Conservation (phyloP, 1,140 invertebrate species). For the Drosophila trapezifrons region DNA sequence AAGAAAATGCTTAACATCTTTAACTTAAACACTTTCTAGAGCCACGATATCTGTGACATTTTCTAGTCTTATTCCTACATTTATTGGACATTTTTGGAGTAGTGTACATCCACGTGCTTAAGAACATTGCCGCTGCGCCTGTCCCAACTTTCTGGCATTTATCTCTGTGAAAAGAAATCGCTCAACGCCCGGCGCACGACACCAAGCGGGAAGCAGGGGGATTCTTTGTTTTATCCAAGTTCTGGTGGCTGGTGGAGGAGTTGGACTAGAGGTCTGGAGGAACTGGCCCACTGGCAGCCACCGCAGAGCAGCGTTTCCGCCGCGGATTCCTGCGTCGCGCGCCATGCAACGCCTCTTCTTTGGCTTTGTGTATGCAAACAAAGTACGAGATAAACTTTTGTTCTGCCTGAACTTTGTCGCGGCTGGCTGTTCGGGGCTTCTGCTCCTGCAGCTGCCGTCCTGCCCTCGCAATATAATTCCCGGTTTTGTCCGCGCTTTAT, state of each 20-base stretch:
- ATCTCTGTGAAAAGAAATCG: constrained; percentile 78
- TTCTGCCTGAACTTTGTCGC: constrained; percentile 75
- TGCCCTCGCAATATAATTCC: constrained; percentile 46
- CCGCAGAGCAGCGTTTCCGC: constrained; percentile 52
- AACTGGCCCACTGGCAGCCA: constrained; percentile 33
- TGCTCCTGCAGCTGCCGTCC: constrained; percentile 18
- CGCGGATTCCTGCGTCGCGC: constrained; percentile 54
- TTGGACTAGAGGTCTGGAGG: background rate
- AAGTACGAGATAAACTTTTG: constrained; percentile 82
- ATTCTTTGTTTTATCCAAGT: constrained; percentile 64
- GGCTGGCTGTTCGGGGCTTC: constrained; percentile 24
- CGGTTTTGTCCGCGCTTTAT: constrained; percentile 56
- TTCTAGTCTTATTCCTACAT: too few species aligned
- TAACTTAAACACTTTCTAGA: too few species aligned
- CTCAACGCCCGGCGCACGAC: constrained; percentile 54
- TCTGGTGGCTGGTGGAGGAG: constrained; percentile 5
- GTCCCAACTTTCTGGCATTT: constrained; percentile 65
- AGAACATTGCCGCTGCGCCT: constrained; percentile 18
- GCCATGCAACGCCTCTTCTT: constrained; percentile 17
- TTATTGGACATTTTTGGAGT: background rate
- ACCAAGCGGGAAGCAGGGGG: background rate
- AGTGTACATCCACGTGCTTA: constrained; percentile 24
- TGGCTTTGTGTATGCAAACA: constrained; percentile 71
- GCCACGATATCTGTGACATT: too few species aligned
- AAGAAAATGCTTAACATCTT: too few species aligned